Evolutionary conservation across 2,113 vertebrate genomes (phyloP).

Genomic region (Neodontobutis hainanensis): DNA sequence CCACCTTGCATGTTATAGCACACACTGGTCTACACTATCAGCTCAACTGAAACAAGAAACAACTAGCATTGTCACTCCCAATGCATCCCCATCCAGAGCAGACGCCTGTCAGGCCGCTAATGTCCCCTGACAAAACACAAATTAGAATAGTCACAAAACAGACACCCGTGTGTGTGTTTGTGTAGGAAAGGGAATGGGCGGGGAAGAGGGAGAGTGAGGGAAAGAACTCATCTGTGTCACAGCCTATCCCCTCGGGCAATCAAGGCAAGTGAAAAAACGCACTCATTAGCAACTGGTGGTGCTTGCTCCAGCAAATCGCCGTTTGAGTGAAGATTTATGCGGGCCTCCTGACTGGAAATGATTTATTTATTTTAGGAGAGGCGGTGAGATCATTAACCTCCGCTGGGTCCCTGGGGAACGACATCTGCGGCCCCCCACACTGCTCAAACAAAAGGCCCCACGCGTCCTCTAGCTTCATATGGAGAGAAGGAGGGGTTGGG

Average conservation of each 20-base stretch:
- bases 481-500: slow-evolving; percentile 31
- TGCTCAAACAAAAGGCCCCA: slow-evolving; percentile 72
- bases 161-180: slow-evolving; percentile 29
- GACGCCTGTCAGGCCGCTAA: slow-evolving; percentile 78
- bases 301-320: slow-evolving; percentile 75
- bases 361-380: slow-evolving; percentile 74
- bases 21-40: slow-evolving; percentile 50
- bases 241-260: slow-evolving; percentile 70
- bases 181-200: slow-evolving; percentile 15
- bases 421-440: slow-evolving; percentile 75
- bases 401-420: slow-evolving; percentile 70
- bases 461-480: slow-evolving; percentile 54
- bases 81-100: slow-evolving; percentile 50
- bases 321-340: slow-evolving; percentile 82
- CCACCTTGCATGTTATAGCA: slow-evolving; percentile 4
- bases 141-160: slow-evolving; percentile 74
- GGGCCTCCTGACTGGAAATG: slow-evolving; percentile 71
- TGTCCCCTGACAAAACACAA: slow-evolving; percentile 83
- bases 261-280: slow-evolving; percentile 58
- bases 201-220: slow-evolving; percentile 47
- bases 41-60: slow-evolving; percentile 60
- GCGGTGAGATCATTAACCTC: slow-evolving; percentile 83
- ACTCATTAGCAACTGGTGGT: slow-evolving; percentile 81
- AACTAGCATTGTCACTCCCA: slow-evolving; percentile 68
- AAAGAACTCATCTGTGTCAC: slow-evolving; percentile 70